Evolutionary conservation across 2,113 vertebrate genomes (phyloP), one percentile per base, ranked within the genome.

Genomic region (Gulo gulo): DNA sequence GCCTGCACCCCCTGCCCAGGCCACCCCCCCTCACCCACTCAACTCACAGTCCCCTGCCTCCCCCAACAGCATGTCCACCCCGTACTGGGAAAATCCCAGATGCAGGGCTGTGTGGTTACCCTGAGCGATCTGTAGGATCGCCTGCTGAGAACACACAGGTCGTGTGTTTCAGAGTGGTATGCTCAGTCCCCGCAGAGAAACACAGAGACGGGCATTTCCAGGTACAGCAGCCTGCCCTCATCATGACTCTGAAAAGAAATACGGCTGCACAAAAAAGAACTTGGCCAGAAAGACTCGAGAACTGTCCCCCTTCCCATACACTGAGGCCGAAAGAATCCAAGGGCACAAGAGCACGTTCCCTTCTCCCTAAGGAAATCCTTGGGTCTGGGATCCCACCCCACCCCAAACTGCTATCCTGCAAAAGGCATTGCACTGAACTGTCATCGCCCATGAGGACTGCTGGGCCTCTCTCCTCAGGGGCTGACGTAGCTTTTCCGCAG

Each of bases 401-500:
- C 15, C 42, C 88, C 71, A 10, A 36, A 61, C 82, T 67, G 78
- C 47, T 34, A 52, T 61, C 47, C 59, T 52, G 3, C 52, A 84
- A 85, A 74, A 78, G n/a, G 34, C 71, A 4, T 59, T 45, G 18
- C 15, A 4, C 6, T 24, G 47, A 71, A 63, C 55, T 1, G 31
- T 73, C 12, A 9, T 1, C n/a, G 55, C 83, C 74, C 50, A 6
- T 0, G 23, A 11, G 23, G 67, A 63, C 36, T 39, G 61, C 76
- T 29, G 61, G 34, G 57, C 42, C 50, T 47, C 79, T 83, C 29
- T 88, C 65, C 89, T 79, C 63, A 10, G 69, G 34, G 83, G 65
- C 61, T 29, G n/a, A 0, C 34, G 29, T 0, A 36, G n/a, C 82
- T 50, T 29, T n/a, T 11, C 69, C 13, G 0, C 0, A 1, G 15